Evolutionary conservation across 2,113 vertebrate species (phyloP).

Genomic region (Ophthalmotilapia sp.): DNA sequence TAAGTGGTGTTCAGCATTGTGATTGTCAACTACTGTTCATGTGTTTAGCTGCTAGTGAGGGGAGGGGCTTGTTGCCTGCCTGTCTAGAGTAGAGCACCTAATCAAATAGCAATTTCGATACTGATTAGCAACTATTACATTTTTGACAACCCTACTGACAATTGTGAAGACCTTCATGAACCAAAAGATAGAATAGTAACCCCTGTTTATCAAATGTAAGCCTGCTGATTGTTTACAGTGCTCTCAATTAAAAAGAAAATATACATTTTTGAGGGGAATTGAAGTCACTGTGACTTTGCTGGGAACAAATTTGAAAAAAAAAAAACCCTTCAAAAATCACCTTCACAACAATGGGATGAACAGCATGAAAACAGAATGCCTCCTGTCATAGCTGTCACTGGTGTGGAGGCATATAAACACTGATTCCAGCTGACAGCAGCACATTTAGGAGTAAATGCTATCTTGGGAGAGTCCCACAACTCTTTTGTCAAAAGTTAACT

Average conservation of each 20-base stretch:
- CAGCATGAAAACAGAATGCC: background rate
- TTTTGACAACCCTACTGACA: background rate
- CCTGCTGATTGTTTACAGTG: background rate
- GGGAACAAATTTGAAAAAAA: background rate
- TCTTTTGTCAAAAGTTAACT: slow-evolving; percentile 12
- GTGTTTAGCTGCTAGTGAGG: background rate
- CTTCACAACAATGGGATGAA: background rate
- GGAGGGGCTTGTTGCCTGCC: background rate
- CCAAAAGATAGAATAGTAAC: background rate
- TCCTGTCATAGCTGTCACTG: background rate
- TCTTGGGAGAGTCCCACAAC: background rate
- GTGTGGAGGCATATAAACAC: background rate
- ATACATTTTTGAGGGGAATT: background rate
- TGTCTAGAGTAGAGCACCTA: background rate
- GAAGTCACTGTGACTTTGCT: background rate
- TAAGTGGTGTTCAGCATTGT: background rate
- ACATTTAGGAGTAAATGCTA: background rate
- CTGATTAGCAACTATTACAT: background rate
- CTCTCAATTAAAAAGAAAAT: background rate
- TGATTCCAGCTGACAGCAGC: background rate
- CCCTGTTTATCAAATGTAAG: background rate
- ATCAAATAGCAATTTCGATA: background rate
- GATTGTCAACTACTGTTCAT: background rate
- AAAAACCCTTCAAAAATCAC: background rate
- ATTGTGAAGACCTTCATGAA: background rate